Percentiles rank a stretch among this genome's conserved stretches.
Evolutionary conservation across 2,113 vertebrate species (phyloP).

Genomic region (Dromas ardeola): DNA sequence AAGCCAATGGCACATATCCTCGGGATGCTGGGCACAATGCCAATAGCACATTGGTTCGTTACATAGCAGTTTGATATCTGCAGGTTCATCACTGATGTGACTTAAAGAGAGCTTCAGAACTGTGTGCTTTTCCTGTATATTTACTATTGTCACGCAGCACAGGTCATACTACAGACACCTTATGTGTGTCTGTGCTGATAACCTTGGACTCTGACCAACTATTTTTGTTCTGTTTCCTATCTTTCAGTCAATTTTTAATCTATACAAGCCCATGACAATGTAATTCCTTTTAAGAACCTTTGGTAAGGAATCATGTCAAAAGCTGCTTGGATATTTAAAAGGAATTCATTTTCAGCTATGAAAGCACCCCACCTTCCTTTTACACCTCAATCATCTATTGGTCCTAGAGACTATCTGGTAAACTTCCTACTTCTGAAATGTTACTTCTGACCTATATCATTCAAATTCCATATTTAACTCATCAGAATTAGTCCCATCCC

Average conservation of each 20-base stretch:
- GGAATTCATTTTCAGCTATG: background rate
- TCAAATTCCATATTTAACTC: background rate
- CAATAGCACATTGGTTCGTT: background rate
- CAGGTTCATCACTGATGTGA: background rate
- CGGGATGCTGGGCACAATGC: background rate
- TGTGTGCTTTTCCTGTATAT: background rate
- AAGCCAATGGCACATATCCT: background rate
- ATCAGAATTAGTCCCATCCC: background rate
- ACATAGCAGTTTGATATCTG: background rate
- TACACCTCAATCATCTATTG: background rate
- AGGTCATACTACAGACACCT: background rate
- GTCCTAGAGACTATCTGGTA: background rate
- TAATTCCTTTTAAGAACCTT: background rate
- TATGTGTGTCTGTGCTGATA: fast-evolving
- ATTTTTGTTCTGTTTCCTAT: background rate
- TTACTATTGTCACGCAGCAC: background rate
- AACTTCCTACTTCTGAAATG: background rate
- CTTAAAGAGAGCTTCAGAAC: background rate
- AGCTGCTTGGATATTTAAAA: background rate
- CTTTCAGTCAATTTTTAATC: background rate
- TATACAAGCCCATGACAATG: background rate
- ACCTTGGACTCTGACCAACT: background rate
- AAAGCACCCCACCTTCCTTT: background rate
- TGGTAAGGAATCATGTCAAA: background rate
- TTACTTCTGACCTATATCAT: background rate